These are phyloP conservation scores for Cyprinodon variegatus DNA, from an alignment of 2,113 vertebrate species.

Conservation along the genomic window DNA sequence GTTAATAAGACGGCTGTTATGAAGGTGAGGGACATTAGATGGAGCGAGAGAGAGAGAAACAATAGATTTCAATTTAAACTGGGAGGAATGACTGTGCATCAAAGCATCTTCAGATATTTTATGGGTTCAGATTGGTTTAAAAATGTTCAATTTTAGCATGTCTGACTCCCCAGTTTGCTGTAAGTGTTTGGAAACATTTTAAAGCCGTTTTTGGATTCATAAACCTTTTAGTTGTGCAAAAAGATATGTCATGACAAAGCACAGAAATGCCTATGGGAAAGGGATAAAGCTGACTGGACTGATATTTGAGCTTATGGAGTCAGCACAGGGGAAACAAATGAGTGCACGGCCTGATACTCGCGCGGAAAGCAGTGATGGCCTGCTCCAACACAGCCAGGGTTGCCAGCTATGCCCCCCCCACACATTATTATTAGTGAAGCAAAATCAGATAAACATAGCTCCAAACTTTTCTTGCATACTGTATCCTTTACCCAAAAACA, in stretches of 20 bases:
- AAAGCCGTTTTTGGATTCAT: slow-evolving; percentile 23
- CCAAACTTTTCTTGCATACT: neutral
- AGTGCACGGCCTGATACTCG: neutral
- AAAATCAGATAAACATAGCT: too few species aligned
- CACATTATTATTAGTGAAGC: too few species aligned
- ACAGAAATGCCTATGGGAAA: slow-evolving; percentile 1
- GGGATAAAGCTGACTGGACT: slow-evolving; percentile 7
- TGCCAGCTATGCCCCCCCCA: neutral
- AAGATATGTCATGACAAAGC: slow-evolving; percentile 25
- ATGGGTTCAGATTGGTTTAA: neutral
- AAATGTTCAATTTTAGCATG: slow-evolving; percentile 12
- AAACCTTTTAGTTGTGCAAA: slow-evolving; percentile 32
- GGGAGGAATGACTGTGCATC: slow-evolving; percentile 42
- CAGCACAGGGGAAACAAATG: neutral
- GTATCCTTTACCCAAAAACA: neutral
- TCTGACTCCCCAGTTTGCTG: slow-evolving; percentile 54
- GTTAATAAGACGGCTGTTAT: slow-evolving; percentile 56
- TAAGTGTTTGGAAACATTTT: slow-evolving; percentile 17
- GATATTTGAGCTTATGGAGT: slow-evolving; percentile 1
- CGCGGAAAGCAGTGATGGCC: slow-evolving; percentile 11
- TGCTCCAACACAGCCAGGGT: slow-evolving; percentile 21
- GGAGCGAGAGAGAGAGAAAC: slow-evolving; percentile 48
- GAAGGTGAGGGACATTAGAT: slow-evolving; percentile 55
- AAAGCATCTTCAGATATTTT: slow-evolving; percentile 6
- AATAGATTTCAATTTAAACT: slow-evolving; percentile 56